Evolutionary conservation across 1,140 invertebrate species (phyloP), one percentile per base, ranked within the genome.

Genomic region (Drosophila nikananu): DNA sequence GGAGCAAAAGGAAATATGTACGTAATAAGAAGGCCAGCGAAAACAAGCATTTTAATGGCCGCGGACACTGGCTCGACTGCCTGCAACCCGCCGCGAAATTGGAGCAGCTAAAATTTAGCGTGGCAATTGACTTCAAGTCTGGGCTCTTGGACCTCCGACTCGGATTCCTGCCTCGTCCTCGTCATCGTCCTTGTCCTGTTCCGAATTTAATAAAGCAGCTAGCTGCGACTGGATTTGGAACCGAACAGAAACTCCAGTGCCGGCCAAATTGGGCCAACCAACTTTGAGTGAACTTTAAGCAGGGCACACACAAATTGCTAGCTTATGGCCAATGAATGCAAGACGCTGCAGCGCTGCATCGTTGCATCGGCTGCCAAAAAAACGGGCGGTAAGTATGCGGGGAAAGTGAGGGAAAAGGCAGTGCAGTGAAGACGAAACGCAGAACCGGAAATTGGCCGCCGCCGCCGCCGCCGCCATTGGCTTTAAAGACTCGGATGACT

Each of bases 311-410:
- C 84, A 87, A 87, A 87, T 87, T 87, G 82, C 68, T 51, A 78
- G 84, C 84, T 87, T 87, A 84, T 87, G 83, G 84, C 73, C 81
- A 87, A 87, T 89, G 83, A 89, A 87, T 87, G 83, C 84, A 87
- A 80, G 84, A 84, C 77, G 84, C 64, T 84, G 84, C 68, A 63
- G 55, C 41, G 51, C 35, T 55, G 21, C 54, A 58, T 63, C 44
- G 59, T 32, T 55, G 52, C 52, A 57, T 39, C 35, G 62, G 57
- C 68, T 54, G 66, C 80, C 72, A 81, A 77, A 48, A 68, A 32
- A 19, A 57, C 35, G 54, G n/a, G n/a, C n/a, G 32, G 9, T 21
- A 54, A 61, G 55, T 42, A 51, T 60, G n/a, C 23, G 21, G 35
- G 52, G 37, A 17, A 60, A 51, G 67, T 21, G 44, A n/a, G n/a